Evolutionary conservation across 2,888 invertebrate species (phyloP).

Genomic region (Chydorus sphaericus): DNA sequence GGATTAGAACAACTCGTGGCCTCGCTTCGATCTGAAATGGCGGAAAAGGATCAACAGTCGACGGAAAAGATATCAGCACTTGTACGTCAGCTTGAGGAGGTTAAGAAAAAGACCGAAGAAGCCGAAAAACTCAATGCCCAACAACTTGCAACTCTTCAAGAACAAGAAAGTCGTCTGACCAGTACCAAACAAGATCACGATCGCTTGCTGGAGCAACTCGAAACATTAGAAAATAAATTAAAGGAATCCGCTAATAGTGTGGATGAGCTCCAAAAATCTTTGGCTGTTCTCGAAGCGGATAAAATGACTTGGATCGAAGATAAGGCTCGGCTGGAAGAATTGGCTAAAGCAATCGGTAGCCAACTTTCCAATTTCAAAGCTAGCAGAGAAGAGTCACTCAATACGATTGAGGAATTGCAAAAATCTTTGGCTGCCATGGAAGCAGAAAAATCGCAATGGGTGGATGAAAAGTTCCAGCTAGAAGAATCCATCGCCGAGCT

Average conservation of each 20-base stretch:
- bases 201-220: neutral
- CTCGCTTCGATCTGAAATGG: neutral
- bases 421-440: conserved; percentile 1
- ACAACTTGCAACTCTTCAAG: neutral
- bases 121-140: neutral
- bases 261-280: too few species aligned
- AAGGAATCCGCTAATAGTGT: too few species aligned
- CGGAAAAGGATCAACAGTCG: neutral
- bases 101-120: conserved; percentile 11
- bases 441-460: neutral
- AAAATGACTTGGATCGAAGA: neutral
- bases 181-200: neutral
- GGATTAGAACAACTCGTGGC: neutral
- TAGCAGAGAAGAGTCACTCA: neutral
- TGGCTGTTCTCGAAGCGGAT: neutral
- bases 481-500: neutral
- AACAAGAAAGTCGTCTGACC: neutral
- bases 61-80: neutral
- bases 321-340: neutral
- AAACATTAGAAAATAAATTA: neutral
- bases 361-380: neutral
- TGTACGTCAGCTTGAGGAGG: conserved; percentile 33
- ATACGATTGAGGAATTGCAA: neutral
- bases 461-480: neutral
- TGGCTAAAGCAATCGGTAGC: too few species aligned